Evolutionary conservation across 2,888 invertebrate genomes (phyloP), one percentile per base, ranked within the genome.

Genomic region (Chrysomela aeneicollis): DNA sequence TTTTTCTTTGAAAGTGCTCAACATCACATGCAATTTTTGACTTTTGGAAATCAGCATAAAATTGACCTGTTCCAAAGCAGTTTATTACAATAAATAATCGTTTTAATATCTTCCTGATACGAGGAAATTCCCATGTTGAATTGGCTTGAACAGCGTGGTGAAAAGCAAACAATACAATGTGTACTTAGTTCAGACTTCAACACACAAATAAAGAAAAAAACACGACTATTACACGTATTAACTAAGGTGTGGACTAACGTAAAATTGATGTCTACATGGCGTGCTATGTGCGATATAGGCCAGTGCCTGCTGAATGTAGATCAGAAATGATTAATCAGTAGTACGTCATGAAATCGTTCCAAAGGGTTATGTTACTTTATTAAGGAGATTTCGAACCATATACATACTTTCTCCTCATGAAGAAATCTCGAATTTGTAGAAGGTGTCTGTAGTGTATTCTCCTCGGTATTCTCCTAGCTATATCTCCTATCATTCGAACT

Each of bases 261-360:
- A 30, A 19, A 46, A 57, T 57, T 57, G 57, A 57, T 57, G 57
- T 46, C 46, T 22, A 46, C 46, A 57, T 57, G 17, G 57, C 57
- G 57, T 57, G 42, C 15, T 42, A 46, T 32, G 57, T 30, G 46
- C 42, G 30, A 57, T 57, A 46, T 32, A 57, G 46, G 57, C 30
- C 57, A 30, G 19, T 35, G 32, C 35, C 54, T 21, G 19, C 32
- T 22, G 46, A 57, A 26, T 46, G 8, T 15, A 57, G 22, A 46
- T 46, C 26, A 19, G 19, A 22, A 57, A 57, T 18, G 9, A 54
- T 17, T 35, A 37, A 54, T 35, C 54, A 54, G 32, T 54, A 37
- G 37, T 32, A 17, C 54, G 37, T 19, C 35, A 52, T 52, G 32
- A 32, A 32, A 32, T 15, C 18, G 15, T 5, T 52, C 52, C 3